These are phyloP conservation scores for Chrysocyon brachyurus DNA, from an alignment of 2,797 vertebrate genomes.

Conservation along the genomic window DNA sequence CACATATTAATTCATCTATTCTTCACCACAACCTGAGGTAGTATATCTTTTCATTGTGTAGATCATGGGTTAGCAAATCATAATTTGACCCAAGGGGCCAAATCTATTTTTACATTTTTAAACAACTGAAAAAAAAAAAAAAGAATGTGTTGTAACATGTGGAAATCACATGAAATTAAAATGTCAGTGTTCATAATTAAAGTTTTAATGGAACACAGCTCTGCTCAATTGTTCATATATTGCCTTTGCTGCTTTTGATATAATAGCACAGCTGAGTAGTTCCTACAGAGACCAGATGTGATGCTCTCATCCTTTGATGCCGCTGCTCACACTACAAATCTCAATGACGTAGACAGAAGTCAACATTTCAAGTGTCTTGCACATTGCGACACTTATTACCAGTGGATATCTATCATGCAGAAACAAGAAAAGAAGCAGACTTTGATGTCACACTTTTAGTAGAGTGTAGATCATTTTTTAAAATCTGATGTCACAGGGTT, in stretches of 20 bases:
- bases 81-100: background rate
- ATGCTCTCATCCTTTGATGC: background rate
- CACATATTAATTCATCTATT: background rate
- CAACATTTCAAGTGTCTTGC: background rate
- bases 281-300: background rate
- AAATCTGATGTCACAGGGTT: background rate
- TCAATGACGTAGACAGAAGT: background rate
- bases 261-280: background rate
- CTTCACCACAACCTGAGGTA: background rate
- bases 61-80: background rate
- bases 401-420: background rate
- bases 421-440: constrained; percentile 29
- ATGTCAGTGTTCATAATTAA: background rate
- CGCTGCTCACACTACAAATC: background rate
- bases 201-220: background rate
- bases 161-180: constrained; percentile 38
- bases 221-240: background rate
- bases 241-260: background rate
- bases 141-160: background rate
- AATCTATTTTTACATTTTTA: constrained; percentile 26
- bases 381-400: background rate
- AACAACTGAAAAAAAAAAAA: background rate
- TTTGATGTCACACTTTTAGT: background rate
- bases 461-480: background rate
- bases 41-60: background rate